Evolutionary conservation across 2,888 invertebrate genomes (phyloP).

Genomic region (Orthosia incerta): DNA sequence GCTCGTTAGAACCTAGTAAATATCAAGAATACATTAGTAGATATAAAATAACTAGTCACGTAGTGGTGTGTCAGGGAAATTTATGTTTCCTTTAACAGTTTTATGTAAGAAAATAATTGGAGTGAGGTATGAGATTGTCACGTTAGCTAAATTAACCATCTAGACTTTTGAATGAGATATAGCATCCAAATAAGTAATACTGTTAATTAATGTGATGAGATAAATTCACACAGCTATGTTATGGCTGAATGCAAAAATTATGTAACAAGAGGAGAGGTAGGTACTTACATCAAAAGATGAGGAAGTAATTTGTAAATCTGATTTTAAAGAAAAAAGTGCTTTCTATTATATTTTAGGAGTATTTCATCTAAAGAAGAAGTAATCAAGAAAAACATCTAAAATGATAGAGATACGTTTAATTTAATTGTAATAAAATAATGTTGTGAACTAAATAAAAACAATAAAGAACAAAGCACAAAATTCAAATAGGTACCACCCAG

Average conservation of each 20-base stretch:
- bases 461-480: not conserved
- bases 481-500: not conserved
- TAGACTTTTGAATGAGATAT: conserved; percentile 9
- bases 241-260: conserved; percentile 1
- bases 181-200: not conserved
- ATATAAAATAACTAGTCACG: conserved; percentile 19
- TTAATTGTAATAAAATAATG: not conserved
- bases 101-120: conserved; percentile 35
- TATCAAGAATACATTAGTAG: conserved; percentile 23
- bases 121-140: conserved; percentile 21
- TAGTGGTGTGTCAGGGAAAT: conserved; percentile 19
- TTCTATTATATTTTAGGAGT: no score
- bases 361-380: not conserved
- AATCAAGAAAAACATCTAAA: not conserved
- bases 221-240: conserved; percentile 3
- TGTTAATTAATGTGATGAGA: not conserved
- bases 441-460: not conserved
- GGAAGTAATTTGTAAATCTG: conserved; percentile 4
- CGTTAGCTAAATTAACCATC: not conserved
- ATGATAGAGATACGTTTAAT: not conserved
- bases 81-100: conserved; percentile 24
- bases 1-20: conserved; percentile 20
- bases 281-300: not conserved
- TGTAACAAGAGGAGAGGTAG: not conserved
- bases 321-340: no score